Evolutionary conservation across 1,140 invertebrate genomes (phyloP).

Genomic region (Penaeus indicus): DNA sequence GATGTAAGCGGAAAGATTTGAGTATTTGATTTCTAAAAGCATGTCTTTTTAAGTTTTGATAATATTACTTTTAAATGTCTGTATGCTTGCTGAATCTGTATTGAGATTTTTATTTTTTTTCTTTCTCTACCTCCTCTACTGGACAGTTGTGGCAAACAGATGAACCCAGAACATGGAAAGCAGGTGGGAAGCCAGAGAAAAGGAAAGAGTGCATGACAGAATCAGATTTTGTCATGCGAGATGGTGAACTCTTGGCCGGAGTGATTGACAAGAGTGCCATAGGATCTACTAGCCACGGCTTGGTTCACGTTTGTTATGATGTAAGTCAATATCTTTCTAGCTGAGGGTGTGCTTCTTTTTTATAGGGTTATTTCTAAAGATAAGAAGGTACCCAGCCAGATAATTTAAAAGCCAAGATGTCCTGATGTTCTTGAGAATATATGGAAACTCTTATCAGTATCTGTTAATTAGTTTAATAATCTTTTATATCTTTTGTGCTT

Average conservation of each 20-base stretch:
- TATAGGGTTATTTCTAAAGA: too few relatives aligned
- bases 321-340: slow-evolving; percentile 68
- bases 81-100: not conserved
- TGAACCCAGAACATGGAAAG: slow-evolving; percentile 74
- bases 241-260: slow-evolving; percentile 91
- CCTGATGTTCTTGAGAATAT: too few relatives aligned
- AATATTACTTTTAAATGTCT: not conserved
- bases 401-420: too few relatives aligned
- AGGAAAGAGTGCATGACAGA: slow-evolving; percentile 80
- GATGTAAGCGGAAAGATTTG: slow-evolving; percentile 74
- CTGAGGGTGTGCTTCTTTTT: not conserved
- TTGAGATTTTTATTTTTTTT: slow-evolving; percentile 54
- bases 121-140: slow-evolving; percentile 41
- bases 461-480: not conserved
- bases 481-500: slow-evolving; percentile 65
- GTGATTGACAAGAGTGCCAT: slow-evolving; percentile 98
- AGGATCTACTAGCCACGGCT: slow-evolving; percentile 92
- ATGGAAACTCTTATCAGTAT: too few relatives aligned
- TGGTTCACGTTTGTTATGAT: slow-evolving; percentile 92
- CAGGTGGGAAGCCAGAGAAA: slow-evolving; percentile 72
- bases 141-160: slow-evolving; percentile 78
- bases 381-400: too few relatives aligned
- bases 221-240: slow-evolving; percentile 89
- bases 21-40: not conserved
- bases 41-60: not conserved